Evolutionary conservation across 2,888 invertebrate species (phyloP).

Genomic region (Linhomoeus sp.): DNA sequence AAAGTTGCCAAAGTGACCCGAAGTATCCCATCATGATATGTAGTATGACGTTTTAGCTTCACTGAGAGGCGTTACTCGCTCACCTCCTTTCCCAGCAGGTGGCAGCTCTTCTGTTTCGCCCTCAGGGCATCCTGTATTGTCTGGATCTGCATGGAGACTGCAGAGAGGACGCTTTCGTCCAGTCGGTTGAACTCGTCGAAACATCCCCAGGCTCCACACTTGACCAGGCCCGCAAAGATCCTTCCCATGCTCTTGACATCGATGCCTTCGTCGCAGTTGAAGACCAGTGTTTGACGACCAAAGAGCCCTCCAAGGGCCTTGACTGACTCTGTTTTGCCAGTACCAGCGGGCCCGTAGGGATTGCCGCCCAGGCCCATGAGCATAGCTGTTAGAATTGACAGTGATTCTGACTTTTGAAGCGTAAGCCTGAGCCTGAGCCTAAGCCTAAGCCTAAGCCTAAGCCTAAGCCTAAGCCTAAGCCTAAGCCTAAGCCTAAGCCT

Average conservation of each 20-base stretch:
- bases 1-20: too few species aligned
- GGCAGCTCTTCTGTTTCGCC: slow-evolving; percentile 33
- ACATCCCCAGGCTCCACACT: slow-evolving; percentile 90
- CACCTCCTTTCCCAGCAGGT: slow-evolving; percentile 6
- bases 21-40: too few species aligned
- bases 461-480: too few species aligned
- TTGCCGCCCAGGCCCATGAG: slow-evolving; percentile 90
- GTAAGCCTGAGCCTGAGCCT: too few species aligned
- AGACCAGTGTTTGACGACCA: slow-evolving; percentile 44
- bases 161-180: slow-evolving; percentile 75
- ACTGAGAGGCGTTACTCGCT: not conserved
- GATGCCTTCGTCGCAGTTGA: slow-evolving; percentile 94
- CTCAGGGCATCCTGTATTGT: slow-evolving; percentile 64
- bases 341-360: slow-evolving; percentile 96
- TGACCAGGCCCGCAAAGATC: slow-evolving; percentile 73
- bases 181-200: slow-evolving; percentile 98
- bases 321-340: slow-evolving; percentile 94
- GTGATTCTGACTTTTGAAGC: not conserved
- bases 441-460: too few species aligned
- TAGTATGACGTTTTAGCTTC: not conserved
- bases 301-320: slow-evolving; percentile 42
- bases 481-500: too few species aligned
- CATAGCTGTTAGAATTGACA: slow-evolving; percentile 41
- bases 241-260: slow-evolving; percentile 80
- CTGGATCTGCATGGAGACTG: slow-evolving; percentile 80